Evolutionary conservation across 2,888 invertebrate species (phyloP).

Genomic region (Cheilosia grossa): DNA sequence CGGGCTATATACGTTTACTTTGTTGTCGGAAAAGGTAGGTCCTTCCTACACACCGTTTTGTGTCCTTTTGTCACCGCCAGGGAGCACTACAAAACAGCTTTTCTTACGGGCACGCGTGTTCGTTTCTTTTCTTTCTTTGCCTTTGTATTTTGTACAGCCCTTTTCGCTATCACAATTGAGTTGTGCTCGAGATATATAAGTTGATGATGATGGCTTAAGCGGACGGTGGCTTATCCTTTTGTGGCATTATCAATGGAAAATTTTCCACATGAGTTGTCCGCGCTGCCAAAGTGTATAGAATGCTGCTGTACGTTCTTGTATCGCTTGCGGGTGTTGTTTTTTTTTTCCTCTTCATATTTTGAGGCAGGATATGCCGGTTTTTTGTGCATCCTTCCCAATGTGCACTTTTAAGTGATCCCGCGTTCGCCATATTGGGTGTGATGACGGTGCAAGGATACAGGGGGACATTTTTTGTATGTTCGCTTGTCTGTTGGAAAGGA

Average conservation of each 20-base stretch:
- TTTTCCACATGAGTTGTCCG: slow-evolving; percentile 66
- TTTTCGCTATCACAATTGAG: slow-evolving; percentile 27
- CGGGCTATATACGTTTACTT: slow-evolving; percentile 20
- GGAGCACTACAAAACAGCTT: slow-evolving; percentile 49
- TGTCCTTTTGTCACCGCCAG: slow-evolving; percentile 45
- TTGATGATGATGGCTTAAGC: slow-evolving; percentile 65
- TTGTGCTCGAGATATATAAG: slow-evolving; percentile 29
- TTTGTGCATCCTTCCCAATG: slow-evolving; percentile 47
- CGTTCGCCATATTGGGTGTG: slow-evolving; percentile 31
- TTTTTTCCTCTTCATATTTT: slow-evolving; percentile 4
- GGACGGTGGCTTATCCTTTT: slow-evolving; percentile 70
- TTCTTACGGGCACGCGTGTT: slow-evolving; percentile 57
- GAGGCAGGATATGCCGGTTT: slow-evolving; percentile 48
- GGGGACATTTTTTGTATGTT: background rate
- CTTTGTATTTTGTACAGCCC: background rate
- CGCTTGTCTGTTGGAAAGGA: slow-evolving; percentile 21
- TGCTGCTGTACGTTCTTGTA: slow-evolving; percentile 34
- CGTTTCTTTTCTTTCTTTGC: background rate
- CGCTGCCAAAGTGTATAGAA: slow-evolving; percentile 46
- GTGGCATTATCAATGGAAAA: slow-evolving; percentile 69
- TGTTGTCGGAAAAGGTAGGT: slow-evolving; percentile 35
- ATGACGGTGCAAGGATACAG: slow-evolving; percentile 14
- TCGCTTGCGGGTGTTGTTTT: slow-evolving; percentile 27
- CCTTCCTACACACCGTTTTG: slow-evolving; percentile 14
- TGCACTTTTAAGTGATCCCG: slow-evolving; percentile 66